Base-by-base conservation (phyloP, 1,140 invertebrate species). In the Scylla paramamosain region DNA sequence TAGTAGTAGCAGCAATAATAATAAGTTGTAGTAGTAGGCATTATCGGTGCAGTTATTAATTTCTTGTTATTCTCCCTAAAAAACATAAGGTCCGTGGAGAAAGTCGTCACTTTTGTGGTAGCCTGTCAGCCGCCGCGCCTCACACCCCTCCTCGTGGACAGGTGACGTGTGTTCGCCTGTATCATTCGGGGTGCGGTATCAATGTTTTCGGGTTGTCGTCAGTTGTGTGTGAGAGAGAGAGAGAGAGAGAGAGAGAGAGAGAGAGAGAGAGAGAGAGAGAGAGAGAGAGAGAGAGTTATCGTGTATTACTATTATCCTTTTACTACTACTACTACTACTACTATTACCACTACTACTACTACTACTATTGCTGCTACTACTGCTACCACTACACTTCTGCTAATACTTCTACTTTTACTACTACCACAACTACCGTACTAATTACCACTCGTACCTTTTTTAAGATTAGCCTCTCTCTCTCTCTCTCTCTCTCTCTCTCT, bases 251-350 rank as follows among this genome's bases (percentile, higher is more conserved):
- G 28, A 20, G 39, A 20, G 46, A 20, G 89, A 91, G 89, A 91
- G 89, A 91, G 89, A 46, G 28, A 91, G 89, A 46, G 89, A 91
- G 89, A 91, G 89, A 46, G 29, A 31, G 86, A 20, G 3, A 3
- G 10, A 10, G 86, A n/a, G 86, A n/a, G 0, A 3, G 10, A n/a
- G 10, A 3, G 29, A 20, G 86, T 82, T 20, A 25, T 20, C 77
- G 28, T 82, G 28, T 82, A 89, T 4, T 89, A 89, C 45, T 89
- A 89, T 4, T 89, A 46, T 25, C 16, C 12, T 87, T 12, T 39
- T 89, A 89, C 25, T 89, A 89, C 45, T 89, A 89, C 25, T 89
- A 46, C 25, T 89, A 89, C 45, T 89, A 46, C 45, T 89, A 45
- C n/a, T 89, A 46, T 6, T 46, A 46, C n/a, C 39, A 46, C n/a